Evolutionary conservation across 2,797 vertebrate species (phyloP), one percentile per base, ranked within the genome.

Genomic region (Oreochromis mossambicus): DNA sequence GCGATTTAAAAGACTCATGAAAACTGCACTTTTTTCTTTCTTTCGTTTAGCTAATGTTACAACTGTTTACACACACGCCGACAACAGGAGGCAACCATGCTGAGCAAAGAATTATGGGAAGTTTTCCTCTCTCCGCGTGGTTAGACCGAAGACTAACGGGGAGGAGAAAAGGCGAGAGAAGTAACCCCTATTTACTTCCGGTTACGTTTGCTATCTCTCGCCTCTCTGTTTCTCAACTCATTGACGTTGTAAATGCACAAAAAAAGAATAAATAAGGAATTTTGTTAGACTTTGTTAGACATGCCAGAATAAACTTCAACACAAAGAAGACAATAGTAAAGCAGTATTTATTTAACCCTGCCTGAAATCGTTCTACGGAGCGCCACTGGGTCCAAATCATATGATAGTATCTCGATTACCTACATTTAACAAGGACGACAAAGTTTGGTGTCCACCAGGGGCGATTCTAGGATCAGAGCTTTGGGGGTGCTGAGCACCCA

Each of bases 41-140:
- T 79, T n/a, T 78, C 7, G 56, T 14, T 54, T 3, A 14, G 6
- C 11, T 77, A 19, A 61, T 8, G 11, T 17, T 84, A 85, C 68
- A n/a, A 91, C 77, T 95, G 93, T 90, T 87, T 78, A 87, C 66
- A 92, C 92, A 90, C 98, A 97, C 96, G 78, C 61, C 26, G 21
- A n/a, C 17, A 54, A 0, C 4, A 32, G 96, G 94, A 86, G 38
- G 96, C 96, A 56, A 95, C 97, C 98, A 99, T 98, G 51, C 87
- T 95, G 77, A 38, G 8, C 80, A 81, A 87, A 11, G 92, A 83
- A 96, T 95, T 86, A 48, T 91, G 95, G 96, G 96, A 79, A 10
- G 17, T 36, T 52, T 55, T 26, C 14, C 4, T 9, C 19, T 66
- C 38, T 79, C 91, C 92, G 17, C 92, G 88, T 94, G 92, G 82